Percentiles rank a stretch among this genome's conserved stretches.
Conservation (phyloP, 2,797 vertebrate species). For the Neostethus bicornis region DNA sequence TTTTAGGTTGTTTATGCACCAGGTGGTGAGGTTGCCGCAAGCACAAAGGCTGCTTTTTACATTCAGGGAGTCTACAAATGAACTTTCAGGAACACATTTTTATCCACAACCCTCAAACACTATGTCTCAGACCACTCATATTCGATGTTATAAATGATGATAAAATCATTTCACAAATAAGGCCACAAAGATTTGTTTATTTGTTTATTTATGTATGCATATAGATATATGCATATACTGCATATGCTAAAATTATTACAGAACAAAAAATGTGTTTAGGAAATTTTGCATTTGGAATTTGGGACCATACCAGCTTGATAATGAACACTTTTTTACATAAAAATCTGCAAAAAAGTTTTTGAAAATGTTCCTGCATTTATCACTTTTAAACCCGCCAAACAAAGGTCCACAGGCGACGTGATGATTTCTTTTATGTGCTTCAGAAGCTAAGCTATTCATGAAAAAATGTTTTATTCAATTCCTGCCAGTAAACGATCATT, state of each 20-base stretch:
- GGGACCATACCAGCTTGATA: no score
- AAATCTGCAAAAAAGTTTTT: neutral
- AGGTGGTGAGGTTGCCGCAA: neutral
- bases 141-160: neutral
- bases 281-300: no score
- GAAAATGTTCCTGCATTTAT: neutral
- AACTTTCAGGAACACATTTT: neutral
- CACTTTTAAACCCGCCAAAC: neutral
- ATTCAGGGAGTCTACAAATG: neutral
- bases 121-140: neutral
- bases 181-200: no score
- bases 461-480: no score
- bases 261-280: no score
- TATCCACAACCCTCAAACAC: neutral
- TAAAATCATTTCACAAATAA: no score
- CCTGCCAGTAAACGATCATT: no score
- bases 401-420: neutral
- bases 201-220: no score
- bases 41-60: neutral
- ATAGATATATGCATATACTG: no score
- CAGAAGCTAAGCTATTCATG: no score
- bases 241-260: no score
- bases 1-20: neutral
- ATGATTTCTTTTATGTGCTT: no score
- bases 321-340: neutral